Conservation (phyloP, 2,888 invertebrate genomes). For the Apamea anceps region DNA sequence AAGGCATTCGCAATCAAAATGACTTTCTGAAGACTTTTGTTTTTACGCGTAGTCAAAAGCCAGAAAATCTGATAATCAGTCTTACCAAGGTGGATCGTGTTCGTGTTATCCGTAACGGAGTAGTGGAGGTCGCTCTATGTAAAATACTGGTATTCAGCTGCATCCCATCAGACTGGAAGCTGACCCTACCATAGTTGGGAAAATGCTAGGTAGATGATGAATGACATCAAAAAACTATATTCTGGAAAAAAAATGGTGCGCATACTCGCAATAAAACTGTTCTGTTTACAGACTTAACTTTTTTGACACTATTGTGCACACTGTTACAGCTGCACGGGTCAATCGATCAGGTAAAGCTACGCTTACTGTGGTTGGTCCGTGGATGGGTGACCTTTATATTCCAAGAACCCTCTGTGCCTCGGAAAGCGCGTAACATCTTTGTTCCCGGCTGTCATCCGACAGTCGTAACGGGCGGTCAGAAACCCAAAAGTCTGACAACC, state of each 20-base stretch:
- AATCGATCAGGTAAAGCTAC: too few relatives aligned
- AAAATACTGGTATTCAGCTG: background rate
- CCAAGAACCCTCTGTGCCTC: too few relatives aligned
- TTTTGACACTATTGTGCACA: background rate
- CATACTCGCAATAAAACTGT: background rate
- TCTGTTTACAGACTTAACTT: too few relatives aligned
- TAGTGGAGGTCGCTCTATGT: background rate
- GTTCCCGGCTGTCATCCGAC: too few relatives aligned
- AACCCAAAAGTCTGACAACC: too few relatives aligned
- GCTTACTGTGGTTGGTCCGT: too few relatives aligned
- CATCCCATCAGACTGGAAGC: background rate
- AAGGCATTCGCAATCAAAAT: background rate
- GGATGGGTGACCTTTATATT: too few relatives aligned
- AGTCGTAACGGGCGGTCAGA: too few relatives aligned
- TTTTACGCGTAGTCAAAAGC: background rate
- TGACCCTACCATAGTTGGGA: background rate
- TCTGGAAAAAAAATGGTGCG: too few relatives aligned
- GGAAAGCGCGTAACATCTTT: too few relatives aligned
- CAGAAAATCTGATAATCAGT: background rate
- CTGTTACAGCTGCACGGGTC: background rate
- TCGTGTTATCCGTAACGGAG: background rate
- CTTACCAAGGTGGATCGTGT: background rate
- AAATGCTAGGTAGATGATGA: background rate
- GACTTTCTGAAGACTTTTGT: too few relatives aligned
- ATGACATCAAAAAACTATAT: background rate